Evolutionary conservation across 2,888 invertebrate species (phyloP).

Genomic region (Hypomecis atomaria): DNA sequence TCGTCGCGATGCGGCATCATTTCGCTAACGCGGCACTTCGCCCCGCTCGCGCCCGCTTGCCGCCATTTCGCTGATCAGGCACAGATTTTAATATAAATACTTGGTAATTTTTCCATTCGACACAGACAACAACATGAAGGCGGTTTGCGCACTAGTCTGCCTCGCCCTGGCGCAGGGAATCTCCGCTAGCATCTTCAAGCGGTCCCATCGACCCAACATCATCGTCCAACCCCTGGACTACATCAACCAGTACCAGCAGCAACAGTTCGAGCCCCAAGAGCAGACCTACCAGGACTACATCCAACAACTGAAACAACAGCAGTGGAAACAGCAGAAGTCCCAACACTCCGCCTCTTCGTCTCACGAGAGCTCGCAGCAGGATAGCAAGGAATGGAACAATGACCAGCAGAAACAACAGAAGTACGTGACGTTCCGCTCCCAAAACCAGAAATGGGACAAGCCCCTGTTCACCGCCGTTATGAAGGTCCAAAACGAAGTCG

Average conservation of each 20-base stretch:
- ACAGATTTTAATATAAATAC: constrained; percentile 57
- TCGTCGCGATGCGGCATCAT: not conserved
- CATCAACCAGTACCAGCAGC: constrained; percentile 52
- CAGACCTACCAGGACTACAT: constrained; percentile 39
- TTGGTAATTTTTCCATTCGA: constrained; percentile 18
- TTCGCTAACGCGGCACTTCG: constrained; percentile 42
- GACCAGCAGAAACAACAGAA: constrained; percentile 21
- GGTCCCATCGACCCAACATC: constrained; percentile 49
- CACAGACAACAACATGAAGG: constrained; percentile 71
- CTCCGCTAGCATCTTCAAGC: constrained; percentile 68
- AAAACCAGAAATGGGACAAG: constrained; percentile 47
- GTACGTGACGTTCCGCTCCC: constrained; percentile 22
- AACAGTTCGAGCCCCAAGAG: constrained; percentile 42
- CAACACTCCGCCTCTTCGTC: constrained; percentile 26
- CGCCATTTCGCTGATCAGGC: constrained; percentile 49
- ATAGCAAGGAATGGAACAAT: constrained; percentile 37
- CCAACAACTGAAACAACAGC: constrained; percentile 28
- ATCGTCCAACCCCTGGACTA: constrained; percentile 56
- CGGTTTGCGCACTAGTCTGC: constrained; percentile 66
- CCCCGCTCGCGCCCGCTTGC: constrained; percentile 23
- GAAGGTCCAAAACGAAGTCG: constrained; percentile 45
- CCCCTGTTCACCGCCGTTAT: constrained; percentile 47
- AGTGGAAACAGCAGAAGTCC: constrained; percentile 29
- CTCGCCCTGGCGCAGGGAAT: constrained; percentile 64
- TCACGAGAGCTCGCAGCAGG: constrained; percentile 47